phyloP scores from a whole-genome alignment of 2,888 invertebrate genomes.

The Ornithoptera alexandrae region DNA sequence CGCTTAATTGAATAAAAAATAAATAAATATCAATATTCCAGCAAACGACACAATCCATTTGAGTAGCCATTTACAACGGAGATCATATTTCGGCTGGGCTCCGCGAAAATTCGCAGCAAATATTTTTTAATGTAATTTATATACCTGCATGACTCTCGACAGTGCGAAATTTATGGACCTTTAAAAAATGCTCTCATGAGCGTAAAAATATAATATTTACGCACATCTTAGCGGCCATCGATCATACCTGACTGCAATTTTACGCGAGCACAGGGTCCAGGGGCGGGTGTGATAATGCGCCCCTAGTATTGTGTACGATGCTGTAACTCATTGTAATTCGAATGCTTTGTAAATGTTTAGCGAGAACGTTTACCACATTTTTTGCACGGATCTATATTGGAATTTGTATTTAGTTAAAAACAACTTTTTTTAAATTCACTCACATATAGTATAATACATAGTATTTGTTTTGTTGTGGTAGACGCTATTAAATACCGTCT shows the following conservation, averaged over 20 bases:
- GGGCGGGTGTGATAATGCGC: constrained; percentile 19
- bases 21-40: constrained; percentile 3
- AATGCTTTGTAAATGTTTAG: constrained; percentile 16
- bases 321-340: constrained; percentile 22
- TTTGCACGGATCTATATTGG: too few species aligned
- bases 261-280: constrained; percentile 25
- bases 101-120: constrained; percentile 21
- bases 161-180: constrained; percentile 23
- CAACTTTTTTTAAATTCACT: too few species aligned
- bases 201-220: constrained; percentile 29
- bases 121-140: constrained; percentile 28
- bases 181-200: constrained; percentile 23
- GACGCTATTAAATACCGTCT: too few species aligned
- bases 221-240: constrained; percentile 58
- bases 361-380: too few species aligned
- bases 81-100: constrained; percentile 21
- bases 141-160: constrained; percentile 25
- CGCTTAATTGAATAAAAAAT: not conserved
- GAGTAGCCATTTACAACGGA: constrained; percentile 17
- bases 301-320: constrained; percentile 14
- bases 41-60: constrained; percentile 20
- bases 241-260: constrained; percentile 59
- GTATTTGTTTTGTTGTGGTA: too few species aligned
- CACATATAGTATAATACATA: too few species aligned
- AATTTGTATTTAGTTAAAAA: too few species aligned